phyloP scores from a whole-genome alignment of 2,797 vertebrate species.

The Eulemur rubriventer region DNA sequence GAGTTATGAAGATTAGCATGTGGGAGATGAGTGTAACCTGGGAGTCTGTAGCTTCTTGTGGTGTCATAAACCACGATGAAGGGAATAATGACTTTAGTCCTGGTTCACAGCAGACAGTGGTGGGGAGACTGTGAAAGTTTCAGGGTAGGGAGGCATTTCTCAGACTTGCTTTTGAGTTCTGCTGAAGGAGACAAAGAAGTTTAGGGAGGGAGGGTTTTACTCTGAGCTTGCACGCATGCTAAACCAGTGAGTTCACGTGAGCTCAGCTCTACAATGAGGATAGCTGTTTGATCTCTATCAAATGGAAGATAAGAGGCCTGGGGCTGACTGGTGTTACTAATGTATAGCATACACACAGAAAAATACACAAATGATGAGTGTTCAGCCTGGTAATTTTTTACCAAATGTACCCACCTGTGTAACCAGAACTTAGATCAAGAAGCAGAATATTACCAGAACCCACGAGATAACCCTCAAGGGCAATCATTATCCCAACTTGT shows the following conservation, averaged over 20 bases:
- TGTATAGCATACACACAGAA: neutral
- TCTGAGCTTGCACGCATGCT: neutral
- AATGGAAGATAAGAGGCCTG: neutral
- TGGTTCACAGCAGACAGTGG: neutral
- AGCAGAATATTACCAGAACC: neutral
- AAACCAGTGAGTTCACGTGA: neutral
- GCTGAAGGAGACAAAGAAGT: neutral
- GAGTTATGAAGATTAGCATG: neutral
- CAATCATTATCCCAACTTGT: neutral
- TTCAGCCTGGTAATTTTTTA: neutral
- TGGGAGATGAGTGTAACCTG: neutral
- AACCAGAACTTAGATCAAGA: neutral
- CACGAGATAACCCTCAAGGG: neutral
- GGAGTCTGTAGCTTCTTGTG: neutral
- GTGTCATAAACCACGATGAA: neutral
- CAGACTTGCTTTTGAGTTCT: neutral
- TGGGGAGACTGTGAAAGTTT: neutral
- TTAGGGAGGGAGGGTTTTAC: neutral
- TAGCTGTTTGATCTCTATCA: neutral
- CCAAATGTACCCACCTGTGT: neutral
- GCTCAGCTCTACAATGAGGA: neutral
- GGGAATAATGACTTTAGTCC: neutral
- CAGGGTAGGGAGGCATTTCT: neutral
- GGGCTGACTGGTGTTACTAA: neutral
- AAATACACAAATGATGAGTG: neutral